Conservation (phyloP, 1,140 invertebrate genomes). For the Hyposmocoma kahamanoa region DNA sequence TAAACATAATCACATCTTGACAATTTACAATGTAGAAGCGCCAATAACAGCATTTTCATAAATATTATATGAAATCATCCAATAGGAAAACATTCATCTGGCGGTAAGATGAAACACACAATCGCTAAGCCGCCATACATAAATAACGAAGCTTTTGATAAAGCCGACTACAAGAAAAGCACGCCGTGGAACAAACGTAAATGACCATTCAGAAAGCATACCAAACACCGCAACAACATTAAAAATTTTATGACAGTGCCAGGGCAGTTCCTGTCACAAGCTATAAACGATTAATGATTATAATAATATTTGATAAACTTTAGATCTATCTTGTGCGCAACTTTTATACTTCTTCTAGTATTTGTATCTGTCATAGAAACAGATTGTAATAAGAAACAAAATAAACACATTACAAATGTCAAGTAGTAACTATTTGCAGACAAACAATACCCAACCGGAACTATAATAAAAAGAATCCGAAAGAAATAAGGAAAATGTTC, state of each 20-base stretch:
- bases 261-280: not conserved
- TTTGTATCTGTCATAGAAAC: too few relatives aligned
- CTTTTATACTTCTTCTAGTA: too few relatives aligned
- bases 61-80: too few relatives aligned
- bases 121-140: slow-evolving; percentile 30
- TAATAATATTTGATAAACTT: not conserved
- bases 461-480: slow-evolving; percentile 19
- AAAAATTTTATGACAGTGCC: slow-evolving; percentile 18
- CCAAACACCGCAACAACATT: slow-evolving; percentile 25
- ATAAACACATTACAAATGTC: not conserved
- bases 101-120: slow-evolving; percentile 33
- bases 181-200: slow-evolving; percentile 24
- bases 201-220: slow-evolving; percentile 31
- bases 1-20: too few relatives aligned
- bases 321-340: too few relatives aligned
- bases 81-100: slow-evolving; percentile 21
- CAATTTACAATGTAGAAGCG: too few relatives aligned
- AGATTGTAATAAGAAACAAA: not conserved
- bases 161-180: slow-evolving; percentile 35
- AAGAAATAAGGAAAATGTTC: slow-evolving; percentile 39
- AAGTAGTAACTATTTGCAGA: slow-evolving; percentile 7
- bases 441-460: slow-evolving; percentile 12
- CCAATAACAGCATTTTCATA: too few relatives aligned
- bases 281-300: not conserved
- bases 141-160: slow-evolving; percentile 46